phyloP scores from a whole-genome alignment of 2,797 vertebrate species.

The Onychomys leucogaster region DNA sequence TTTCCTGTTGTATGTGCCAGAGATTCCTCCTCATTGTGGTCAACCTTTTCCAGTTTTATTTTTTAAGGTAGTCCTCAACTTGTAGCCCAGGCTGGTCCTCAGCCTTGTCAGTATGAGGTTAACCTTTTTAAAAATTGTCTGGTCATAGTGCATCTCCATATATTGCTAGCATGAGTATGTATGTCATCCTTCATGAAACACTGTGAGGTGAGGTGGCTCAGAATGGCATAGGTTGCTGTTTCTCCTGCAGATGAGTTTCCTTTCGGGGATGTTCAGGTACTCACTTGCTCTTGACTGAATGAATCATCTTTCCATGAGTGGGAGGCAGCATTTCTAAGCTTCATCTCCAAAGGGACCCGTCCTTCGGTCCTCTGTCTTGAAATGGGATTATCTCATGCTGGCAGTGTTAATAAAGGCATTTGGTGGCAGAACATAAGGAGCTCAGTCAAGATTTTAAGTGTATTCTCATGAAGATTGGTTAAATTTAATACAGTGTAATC shows the following conservation, averaged over 20 bases:
- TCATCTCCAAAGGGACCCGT: neutral
- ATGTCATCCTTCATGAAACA: neutral
- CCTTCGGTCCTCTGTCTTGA: neutral
- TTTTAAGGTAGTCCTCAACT: neutral
- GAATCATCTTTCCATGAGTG: neutral
- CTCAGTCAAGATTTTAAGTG: slow-evolving; percentile 5
- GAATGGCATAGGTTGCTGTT: neutral
- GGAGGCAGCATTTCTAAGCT: neutral
- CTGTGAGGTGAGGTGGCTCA: neutral
- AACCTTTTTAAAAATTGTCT: neutral
- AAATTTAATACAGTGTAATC: neutral
- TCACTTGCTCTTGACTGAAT: neutral
- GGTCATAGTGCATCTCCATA: neutral
- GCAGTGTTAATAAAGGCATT: slow-evolving; percentile 3
- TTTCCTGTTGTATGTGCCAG: neutral
- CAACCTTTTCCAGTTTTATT: neutral
- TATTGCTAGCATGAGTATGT: neutral
- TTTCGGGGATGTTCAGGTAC: neutral
- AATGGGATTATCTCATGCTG: neutral
- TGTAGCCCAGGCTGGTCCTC: neutral
- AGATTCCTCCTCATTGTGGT: neutral
- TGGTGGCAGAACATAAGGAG: neutral
- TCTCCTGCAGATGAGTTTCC: neutral
- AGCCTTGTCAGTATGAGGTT: neutral
- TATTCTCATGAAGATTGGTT: neutral